Evolutionary conservation across 1,140 invertebrate species (phyloP).

Genomic region (Cepaea nemoralis): DNA sequence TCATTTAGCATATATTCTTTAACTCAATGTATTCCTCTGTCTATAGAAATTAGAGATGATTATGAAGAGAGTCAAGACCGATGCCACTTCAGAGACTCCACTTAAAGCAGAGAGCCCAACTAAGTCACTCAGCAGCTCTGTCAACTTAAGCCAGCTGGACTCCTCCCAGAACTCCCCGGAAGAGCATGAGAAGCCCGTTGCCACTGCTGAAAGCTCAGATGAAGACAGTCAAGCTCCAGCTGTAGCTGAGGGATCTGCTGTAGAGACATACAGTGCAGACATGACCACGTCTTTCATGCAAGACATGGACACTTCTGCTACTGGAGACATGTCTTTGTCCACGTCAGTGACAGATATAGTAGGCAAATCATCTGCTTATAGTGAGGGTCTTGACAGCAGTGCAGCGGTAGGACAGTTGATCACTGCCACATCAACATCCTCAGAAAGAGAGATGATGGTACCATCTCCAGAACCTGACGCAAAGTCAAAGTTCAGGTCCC

Average conservation of each 20-base stretch:
- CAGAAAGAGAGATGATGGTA: not conserved
- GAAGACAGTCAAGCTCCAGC: constrained; percentile 18
- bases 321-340: not conserved
- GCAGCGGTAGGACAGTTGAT: constrained; percentile 14
- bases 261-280: constrained; percentile 17
- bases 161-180: constrained; percentile 37
- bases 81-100: constrained; percentile 32
- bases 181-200: constrained; percentile 34
- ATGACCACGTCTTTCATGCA: constrained; percentile 13
- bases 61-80: constrained; percentile 69
- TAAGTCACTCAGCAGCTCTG: constrained; percentile 49
- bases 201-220: not conserved
- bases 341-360: constrained; percentile 7
- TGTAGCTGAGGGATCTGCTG: not conserved
- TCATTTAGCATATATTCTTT: not conserved
- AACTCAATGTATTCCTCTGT: constrained; percentile 18
- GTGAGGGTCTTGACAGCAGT: constrained; percentile 13
- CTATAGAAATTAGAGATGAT: constrained; percentile 68
- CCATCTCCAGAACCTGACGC: constrained; percentile 24
- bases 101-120: constrained; percentile 36
- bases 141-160: constrained; percentile 42
- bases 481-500: constrained; percentile 64
- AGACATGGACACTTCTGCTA: not conserved
- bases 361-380: not conserved
- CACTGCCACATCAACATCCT: constrained; percentile 6